Base-by-base conservation (phyloP, 2,113 vertebrate genomes). In the Oostethus manadensis region DNA sequence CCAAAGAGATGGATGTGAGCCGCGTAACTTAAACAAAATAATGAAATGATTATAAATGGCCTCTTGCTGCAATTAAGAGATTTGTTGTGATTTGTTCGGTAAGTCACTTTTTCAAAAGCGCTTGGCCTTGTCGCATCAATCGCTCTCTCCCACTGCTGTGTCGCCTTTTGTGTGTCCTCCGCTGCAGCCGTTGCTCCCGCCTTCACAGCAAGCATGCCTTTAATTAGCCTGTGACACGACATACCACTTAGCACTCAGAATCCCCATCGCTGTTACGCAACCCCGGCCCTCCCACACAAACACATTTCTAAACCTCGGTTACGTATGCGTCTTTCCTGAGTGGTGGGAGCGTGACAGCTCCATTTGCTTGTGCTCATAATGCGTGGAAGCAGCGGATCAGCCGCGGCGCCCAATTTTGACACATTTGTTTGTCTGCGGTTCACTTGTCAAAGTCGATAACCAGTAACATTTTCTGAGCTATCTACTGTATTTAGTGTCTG, bases 271-370 rank as follows among this genome's bases (percentile, higher is more conserved):
- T 77, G 72, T 83, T 78, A 79, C 9, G 51, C 70, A 75, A 70
- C 58, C 58, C 44, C 60, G 29, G 57, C 64, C 61, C 76, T 77
- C 66, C 73, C 82, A 70, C 79, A 77, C 71, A 64, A 72, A 68
- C 77, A 68, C 80, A 80, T 82, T 82, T 75, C 69, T 59, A 73
- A 67, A 76, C 80, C 69, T 84, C 56, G 77, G 76, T 83, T 80
- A 84, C 80, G 68, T 42, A 80, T 78, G 81, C 75, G 69, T 73
- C 75, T 71, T 71, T 70, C 18, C 67, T n/a, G 48, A 71, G 69
- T 60, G 70, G 49, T 67, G 53, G 57, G 62, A 55, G 68, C 66
- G 53, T 72, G 77, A 77, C 71, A 72, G 71, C 69, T 64, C 69
- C 57, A 64, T 80, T 74, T 57, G 54, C 51, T 42, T 68, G 3